Evolutionary conservation across 30 jellyfish, hydroid and myxozoan species (phyloP).

Genomic region (Aurelia aurita complex sp. Pacific): DNA sequence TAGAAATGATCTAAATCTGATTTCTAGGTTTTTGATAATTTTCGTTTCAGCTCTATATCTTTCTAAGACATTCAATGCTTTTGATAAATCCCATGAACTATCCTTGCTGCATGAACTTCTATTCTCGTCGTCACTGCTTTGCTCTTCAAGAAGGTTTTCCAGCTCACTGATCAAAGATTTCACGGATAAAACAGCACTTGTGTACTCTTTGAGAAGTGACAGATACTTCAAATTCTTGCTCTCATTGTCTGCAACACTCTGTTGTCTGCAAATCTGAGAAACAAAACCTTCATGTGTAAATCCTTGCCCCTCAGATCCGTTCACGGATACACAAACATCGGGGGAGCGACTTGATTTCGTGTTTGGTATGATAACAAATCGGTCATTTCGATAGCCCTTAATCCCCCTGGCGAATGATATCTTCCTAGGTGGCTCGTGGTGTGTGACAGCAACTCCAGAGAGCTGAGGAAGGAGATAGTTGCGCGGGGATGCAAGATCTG

Average conservation of each 20-base stretch:
- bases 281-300: slow-evolving; percentile 33
- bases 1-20: slow-evolving; percentile 47
- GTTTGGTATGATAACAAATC: slow-evolving; percentile 36
- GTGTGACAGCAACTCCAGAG: slow-evolving; percentile 35
- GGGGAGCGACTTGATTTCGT: slow-evolving; percentile 42
- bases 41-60: slow-evolving; percentile 50
- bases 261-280: slow-evolving; percentile 34
- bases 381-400: slow-evolving; percentile 3
- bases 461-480: slow-evolving; percentile 52
- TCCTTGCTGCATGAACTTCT: background rate
- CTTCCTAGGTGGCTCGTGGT: slow-evolving; percentile 5
- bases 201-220: slow-evolving; percentile 41
- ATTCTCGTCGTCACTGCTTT: slow-evolving; percentile 17
- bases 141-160: slow-evolving; percentile 47
- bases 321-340: slow-evolving; percentile 34
- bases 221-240: slow-evolving; percentile 14
- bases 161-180: slow-evolving; percentile 36
- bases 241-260: slow-evolving; percentile 10
- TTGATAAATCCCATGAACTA: slow-evolving; percentile 44
- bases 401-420: slow-evolving; percentile 2
- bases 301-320: slow-evolving; percentile 54
- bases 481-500: slow-evolving; percentile 22
- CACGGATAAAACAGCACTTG: slow-evolving; percentile 9
- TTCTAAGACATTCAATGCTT: slow-evolving; percentile 41
- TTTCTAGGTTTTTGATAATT: slow-evolving; percentile 24